Evolutionary conservation across 1,140 invertebrate species (phyloP).

Genomic region (Mercenaria mercenaria): DNA sequence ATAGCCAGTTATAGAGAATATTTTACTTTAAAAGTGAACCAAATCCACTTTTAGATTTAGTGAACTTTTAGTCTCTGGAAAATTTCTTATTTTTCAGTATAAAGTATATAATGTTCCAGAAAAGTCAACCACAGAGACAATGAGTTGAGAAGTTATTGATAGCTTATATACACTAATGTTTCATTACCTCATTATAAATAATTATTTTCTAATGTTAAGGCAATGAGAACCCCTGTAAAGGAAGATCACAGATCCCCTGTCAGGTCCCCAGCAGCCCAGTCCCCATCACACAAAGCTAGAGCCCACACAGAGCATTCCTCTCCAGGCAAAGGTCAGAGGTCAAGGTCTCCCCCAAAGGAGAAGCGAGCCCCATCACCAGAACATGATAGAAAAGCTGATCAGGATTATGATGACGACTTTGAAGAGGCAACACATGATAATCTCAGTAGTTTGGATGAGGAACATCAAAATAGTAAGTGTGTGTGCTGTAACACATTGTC

Average conservation of each 20-base stretch:
- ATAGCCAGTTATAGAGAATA: too few relatives aligned
- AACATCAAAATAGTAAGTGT: slow-evolving; percentile 46
- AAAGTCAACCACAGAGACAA: too few relatives aligned
- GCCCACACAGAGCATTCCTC: slow-evolving; percentile 53
- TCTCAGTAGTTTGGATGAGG: slow-evolving; percentile 72
- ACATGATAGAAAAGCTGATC: slow-evolving; percentile 29
- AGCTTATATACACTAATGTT: too few relatives aligned
- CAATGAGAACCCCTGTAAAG: slow-evolving; percentile 63
- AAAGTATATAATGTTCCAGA: too few relatives aligned
- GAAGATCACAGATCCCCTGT: slow-evolving; percentile 32
- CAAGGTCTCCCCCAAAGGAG: slow-evolving; percentile 47
- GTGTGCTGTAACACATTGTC: too few relatives aligned
- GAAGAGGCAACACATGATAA: slow-evolving; percentile 76
- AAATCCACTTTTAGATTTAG: too few relatives aligned
- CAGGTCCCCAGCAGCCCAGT: slow-evolving; percentile 22
- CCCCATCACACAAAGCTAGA: slow-evolving; percentile 43
- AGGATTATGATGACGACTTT: slow-evolving; percentile 77
- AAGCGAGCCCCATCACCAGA: slow-evolving; percentile 14
- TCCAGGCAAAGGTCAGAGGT: slow-evolving; percentile 66
- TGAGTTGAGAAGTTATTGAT: too few relatives aligned
- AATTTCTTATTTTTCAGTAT: too few relatives aligned
- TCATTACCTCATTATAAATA: too few relatives aligned
- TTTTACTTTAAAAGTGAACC: too few relatives aligned
- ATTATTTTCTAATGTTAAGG: too few relatives aligned
- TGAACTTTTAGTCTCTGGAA: too few relatives aligned